Evolutionary conservation across 2,888 invertebrate species (phyloP).

Genomic region (Drosophila demipolita): DNA sequence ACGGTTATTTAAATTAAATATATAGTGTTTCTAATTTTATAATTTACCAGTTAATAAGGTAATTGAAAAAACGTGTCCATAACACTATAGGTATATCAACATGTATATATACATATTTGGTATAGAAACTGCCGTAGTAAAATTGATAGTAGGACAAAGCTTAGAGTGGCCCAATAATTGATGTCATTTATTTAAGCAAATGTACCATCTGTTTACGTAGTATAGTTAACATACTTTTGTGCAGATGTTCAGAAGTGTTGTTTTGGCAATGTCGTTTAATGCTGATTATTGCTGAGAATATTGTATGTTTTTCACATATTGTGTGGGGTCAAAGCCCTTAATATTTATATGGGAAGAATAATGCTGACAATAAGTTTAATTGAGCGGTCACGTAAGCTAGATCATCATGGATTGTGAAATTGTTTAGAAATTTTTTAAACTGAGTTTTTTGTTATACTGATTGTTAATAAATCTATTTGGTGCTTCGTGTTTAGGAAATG

Average conservation of each 20-base stretch:
- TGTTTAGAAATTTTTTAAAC: conserved; percentile 3
- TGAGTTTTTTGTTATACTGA: background rate
- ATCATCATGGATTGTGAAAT: conserved; percentile 15
- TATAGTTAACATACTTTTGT: background rate
- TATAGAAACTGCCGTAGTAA: background rate
- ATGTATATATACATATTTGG: too few species aligned
- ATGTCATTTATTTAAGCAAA: background rate
- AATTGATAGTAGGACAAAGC: background rate
- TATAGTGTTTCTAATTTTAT: too few species aligned
- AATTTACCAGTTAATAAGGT: background rate
- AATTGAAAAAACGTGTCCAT: conserved; percentile 3
- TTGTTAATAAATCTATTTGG: conserved; percentile 9
- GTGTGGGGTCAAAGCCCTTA: conserved; percentile 26
- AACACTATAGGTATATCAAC: background rate
- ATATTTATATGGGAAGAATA: background rate
- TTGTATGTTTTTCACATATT: background rate
- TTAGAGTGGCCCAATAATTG: background rate
- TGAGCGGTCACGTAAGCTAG: conserved; percentile 28
- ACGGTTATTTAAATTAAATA: background rate
- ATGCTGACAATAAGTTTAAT: conserved; percentile 44
- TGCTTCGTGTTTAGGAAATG: conserved; percentile 88
- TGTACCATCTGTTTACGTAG: background rate
- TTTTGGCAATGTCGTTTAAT: background rate
- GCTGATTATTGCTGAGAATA: conserved; percentile 21
- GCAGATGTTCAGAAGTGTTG: background rate